Evolutionary conservation across 2,797 vertebrate species (phyloP).

Genomic region (Micrastur ruficollis): DNA sequence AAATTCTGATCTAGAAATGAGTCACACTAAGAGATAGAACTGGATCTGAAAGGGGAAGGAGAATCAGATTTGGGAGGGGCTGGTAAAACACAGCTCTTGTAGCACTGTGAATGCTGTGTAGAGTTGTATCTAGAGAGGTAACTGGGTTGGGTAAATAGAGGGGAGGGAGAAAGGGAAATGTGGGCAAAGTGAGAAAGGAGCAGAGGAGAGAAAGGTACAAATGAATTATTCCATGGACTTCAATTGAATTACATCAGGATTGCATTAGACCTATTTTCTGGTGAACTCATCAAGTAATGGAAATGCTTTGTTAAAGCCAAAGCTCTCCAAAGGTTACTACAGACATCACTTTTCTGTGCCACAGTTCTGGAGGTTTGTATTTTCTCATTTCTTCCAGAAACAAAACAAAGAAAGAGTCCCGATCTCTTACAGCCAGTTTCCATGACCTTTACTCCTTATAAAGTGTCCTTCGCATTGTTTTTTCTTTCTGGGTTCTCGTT

Average conservation of each 20-base stretch:
- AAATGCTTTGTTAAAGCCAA: conserved; percentile 11
- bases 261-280: not conserved
- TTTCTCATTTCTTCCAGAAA: not conserved
- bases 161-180: not conserved
- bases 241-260: not conserved
- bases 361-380: not conserved
- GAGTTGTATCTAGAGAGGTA: not conserved
- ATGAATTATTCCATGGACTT: not conserved
- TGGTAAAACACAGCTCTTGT: not conserved
- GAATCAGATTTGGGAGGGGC: not conserved
- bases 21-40: not conserved
- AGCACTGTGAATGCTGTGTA: not conserved
- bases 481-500: not conserved
- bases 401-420: not conserved
- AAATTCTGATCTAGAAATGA: not conserved
- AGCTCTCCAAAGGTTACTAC: not conserved
- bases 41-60: not conserved
- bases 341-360: not conserved
- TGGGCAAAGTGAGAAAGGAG: not conserved
- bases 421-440: not conserved
- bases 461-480: not conserved
- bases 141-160: not conserved
- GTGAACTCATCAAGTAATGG: not conserved
- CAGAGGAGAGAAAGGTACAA: not conserved
- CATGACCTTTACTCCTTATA: not conserved